Percentiles rank a stretch among this genome's conserved stretches.
These are phyloP conservation scores for Morpho helenor DNA, from an alignment of 2,888 invertebrate genomes.

Conservation along the genomic window DNA sequence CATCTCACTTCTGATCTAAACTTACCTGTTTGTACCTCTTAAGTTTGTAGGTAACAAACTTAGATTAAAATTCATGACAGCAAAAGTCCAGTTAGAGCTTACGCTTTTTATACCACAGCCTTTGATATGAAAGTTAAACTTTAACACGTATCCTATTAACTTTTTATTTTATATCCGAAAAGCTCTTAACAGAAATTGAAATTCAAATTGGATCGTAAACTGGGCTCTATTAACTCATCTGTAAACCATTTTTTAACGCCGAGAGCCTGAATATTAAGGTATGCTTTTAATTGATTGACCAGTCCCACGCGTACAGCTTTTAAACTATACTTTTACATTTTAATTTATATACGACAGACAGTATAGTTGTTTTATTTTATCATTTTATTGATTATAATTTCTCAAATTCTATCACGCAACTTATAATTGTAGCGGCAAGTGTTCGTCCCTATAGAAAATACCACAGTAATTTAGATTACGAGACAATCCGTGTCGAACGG, in stretches of 20 bases:
- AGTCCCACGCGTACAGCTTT: conserved; percentile 9
- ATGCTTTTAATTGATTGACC: conserved; percentile 16
- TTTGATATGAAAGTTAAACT: conserved; percentile 9
- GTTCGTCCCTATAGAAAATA: conserved; percentile 8
- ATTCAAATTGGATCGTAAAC: conserved; percentile 41
- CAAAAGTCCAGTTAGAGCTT: conserved; percentile 9
- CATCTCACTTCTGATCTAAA: conserved; percentile 15
- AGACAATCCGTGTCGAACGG: conserved; percentile 43
- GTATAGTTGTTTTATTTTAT: conserved; percentile 3
- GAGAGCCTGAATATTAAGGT: conserved; percentile 17
- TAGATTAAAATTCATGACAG: conserved; percentile 22
- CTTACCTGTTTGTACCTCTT: too few species aligned
- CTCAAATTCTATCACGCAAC: background rate
- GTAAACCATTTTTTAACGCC: conserved; percentile 39
- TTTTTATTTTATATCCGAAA: conserved; percentile 26
- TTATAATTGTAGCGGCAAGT: conserved; percentile 6
- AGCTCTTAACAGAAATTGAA: conserved; percentile 30
- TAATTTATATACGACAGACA: conserved; percentile 5
- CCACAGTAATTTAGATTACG: conserved; percentile 27
- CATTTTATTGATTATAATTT: conserved; percentile 5
- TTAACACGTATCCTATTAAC: conserved; percentile 18
- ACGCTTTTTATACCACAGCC: conserved; percentile 8
- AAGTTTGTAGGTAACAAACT: too few species aligned
- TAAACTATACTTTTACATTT: conserved; percentile 8
- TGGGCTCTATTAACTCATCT: conserved; percentile 35